Evolutionary conservation across 2,113 vertebrate species (phyloP).

Genomic region (Myiozetetes cayanensis): DNA sequence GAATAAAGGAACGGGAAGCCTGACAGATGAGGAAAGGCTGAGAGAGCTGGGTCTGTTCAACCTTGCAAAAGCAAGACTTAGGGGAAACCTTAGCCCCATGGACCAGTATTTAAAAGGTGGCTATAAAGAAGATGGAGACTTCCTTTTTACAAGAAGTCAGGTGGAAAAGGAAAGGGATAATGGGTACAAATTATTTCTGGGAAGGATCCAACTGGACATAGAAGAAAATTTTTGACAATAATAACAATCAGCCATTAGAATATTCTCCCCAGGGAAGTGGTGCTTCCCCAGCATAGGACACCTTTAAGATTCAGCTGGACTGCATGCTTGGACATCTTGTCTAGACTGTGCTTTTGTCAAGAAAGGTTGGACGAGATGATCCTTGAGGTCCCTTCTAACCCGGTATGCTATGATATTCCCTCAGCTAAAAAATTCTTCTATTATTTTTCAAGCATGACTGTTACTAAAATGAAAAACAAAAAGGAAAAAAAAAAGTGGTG

Average conservation of each 20-base stretch:
- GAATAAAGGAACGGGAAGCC: not conserved
- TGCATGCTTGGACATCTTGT: not conserved
- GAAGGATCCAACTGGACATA: not conserved
- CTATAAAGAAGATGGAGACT: not conserved
- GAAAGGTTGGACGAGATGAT: not conserved
- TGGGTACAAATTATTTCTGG: not conserved
- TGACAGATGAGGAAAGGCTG: not conserved
- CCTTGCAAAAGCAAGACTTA: not conserved
- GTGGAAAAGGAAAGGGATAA: not conserved
- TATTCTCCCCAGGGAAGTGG: not conserved
- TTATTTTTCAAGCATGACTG: not conserved
- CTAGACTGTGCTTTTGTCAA: not conserved
- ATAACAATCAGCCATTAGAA: not conserved
- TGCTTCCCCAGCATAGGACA: not conserved
- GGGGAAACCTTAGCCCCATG: not conserved
- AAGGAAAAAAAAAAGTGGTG: not conserved
- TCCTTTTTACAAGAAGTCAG: not conserved
- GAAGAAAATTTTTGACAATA: not conserved
- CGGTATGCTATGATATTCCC: not conserved
- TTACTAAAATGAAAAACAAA: not conserved
- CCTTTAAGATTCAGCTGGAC: not conserved
- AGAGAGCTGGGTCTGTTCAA: not conserved
- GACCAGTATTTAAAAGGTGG: not conserved
- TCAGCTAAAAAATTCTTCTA: not conserved
- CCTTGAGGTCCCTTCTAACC: not conserved